These are phyloP conservation scores for Colaptes auratus DNA, from an alignment of 2,113 vertebrate genomes.

Conservation along the genomic window DNA sequence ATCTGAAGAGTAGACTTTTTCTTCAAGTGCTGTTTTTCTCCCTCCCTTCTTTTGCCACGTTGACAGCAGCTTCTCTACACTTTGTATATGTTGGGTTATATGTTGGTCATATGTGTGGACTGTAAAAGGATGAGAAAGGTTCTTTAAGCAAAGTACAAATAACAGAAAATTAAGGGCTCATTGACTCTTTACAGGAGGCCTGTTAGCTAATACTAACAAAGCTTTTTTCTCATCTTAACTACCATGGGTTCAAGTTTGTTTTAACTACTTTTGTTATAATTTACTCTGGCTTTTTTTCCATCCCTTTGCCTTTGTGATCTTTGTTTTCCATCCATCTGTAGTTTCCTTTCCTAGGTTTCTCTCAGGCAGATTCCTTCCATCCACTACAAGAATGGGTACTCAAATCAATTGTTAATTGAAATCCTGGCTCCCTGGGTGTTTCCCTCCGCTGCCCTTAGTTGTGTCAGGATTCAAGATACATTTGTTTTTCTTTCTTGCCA, in stretches of 20 bases:
- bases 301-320: constrained; percentile 17
- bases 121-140: not conserved
- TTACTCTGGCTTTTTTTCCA: not conserved
- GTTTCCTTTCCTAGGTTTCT: constrained; percentile 10
- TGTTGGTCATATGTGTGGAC: not conserved
- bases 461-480: constrained; percentile 50
- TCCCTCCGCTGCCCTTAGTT: not conserved
- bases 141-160: not conserved
- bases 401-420: constrained; percentile 46
- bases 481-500: constrained; percentile 59
- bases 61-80: not conserved
- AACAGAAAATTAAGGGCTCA: not conserved
- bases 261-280: constrained; percentile 27
- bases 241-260: not conserved
- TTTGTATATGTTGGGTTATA: not conserved
- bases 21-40: not conserved
- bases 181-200: not conserved
- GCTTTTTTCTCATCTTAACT: not conserved
- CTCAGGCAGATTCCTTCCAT: constrained; percentile 45
- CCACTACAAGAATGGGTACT: constrained; percentile 37
- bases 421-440: constrained; percentile 21
- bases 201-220: constrained; percentile 15
- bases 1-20: not conserved
- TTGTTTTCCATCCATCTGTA: constrained; percentile 37
- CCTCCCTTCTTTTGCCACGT: not conserved